phyloP scores from a whole-genome alignment of 2,113 vertebrate genomes.

The Alosa alosa region DNA sequence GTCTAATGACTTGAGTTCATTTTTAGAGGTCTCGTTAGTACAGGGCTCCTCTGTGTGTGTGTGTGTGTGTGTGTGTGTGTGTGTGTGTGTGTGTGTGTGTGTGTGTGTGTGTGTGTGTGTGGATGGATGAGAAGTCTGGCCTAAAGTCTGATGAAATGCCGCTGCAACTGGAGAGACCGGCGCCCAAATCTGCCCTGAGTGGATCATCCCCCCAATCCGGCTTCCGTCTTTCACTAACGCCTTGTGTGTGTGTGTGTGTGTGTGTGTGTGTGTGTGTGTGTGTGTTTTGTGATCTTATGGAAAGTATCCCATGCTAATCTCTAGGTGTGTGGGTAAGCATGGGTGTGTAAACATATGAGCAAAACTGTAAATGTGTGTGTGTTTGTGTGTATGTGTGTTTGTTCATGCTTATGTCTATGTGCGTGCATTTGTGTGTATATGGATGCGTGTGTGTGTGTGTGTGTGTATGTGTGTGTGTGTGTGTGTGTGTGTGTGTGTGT shows the following conservation, averaged over 20 bases:
- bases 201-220: neutral
- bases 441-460: no score
- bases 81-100: neutral
- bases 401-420: neutral
- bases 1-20: neutral
- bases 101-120: neutral
- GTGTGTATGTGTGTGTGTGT: no score
- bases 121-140: neutral
- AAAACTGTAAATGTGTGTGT: no score
- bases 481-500: no score
- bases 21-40: neutral
- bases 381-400: conserved; percentile 19
- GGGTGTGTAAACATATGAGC: no score
- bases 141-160: neutral
- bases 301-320: no score
- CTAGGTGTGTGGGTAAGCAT: no score
- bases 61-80: neutral
- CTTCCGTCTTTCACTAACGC: neutral
- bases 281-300: conserved; percentile 4
- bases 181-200: neutral
- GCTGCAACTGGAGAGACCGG: neutral
- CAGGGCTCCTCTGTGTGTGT: neutral
- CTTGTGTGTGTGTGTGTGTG: neutral
- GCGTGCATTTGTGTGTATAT: neutral
- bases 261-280: conserved; percentile 38